These are phyloP conservation scores for Zophobas morio DNA, from an alignment of 1,140 invertebrate species.

Conservation along the genomic window DNA sequence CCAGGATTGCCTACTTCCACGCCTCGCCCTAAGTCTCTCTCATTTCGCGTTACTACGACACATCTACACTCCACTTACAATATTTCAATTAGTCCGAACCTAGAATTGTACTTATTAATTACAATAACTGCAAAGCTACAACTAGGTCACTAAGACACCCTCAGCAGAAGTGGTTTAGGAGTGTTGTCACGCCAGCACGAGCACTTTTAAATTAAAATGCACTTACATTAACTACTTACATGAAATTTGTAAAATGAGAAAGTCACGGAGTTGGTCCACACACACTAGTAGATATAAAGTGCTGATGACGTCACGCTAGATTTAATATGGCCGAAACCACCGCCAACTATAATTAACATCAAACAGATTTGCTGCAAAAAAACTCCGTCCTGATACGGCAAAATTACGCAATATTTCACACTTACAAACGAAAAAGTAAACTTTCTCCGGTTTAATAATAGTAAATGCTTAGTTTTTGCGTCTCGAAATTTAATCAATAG, in stretches of 20 bases:
- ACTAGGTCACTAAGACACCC: background rate
- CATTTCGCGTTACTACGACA: conserved; percentile 44
- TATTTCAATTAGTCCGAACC: conserved; percentile 43
- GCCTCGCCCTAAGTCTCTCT: conserved; percentile 47
- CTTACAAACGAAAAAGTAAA: too few species aligned
- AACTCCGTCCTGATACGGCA: too few species aligned
- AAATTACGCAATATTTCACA: too few species aligned
- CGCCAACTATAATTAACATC: too few species aligned
- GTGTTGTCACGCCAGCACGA: background rate
- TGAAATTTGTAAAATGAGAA: too few species aligned
- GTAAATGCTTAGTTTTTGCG: background rate
- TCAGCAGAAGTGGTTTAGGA: background rate
- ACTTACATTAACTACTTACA: too few species aligned
- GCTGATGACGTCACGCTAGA: too few species aligned
- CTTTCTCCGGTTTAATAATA: background rate
- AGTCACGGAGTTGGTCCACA: too few species aligned
- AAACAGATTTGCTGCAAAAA: too few species aligned
- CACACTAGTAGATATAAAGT: too few species aligned
- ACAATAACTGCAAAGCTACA: conserved; percentile 6
- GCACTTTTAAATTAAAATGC: background rate
- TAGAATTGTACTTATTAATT: conserved; percentile 8
- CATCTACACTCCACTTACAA: conserved; percentile 39
- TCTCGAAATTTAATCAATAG: conserved; percentile 36
- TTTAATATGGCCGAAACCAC: too few species aligned
- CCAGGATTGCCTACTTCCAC: conserved; percentile 47